Percentiles rank a stretch among this genome's conserved stretches.
These are phyloP conservation scores for Percina caprodes DNA, from an alignment of 2,113 vertebrate genomes.

Conservation along the genomic window DNA sequence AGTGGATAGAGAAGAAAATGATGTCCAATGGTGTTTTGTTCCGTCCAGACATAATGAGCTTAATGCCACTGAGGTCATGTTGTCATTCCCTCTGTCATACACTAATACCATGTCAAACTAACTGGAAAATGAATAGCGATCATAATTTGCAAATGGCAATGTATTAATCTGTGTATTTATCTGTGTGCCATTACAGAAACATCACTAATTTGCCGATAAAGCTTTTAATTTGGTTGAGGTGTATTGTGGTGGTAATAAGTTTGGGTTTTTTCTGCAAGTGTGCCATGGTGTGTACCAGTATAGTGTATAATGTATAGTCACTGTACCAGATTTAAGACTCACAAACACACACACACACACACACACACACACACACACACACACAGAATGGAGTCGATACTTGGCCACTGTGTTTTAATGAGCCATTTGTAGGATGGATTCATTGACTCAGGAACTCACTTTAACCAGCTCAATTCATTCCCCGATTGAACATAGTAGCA, in stretches of 20 bases:
- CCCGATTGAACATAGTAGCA: constrained; percentile 2
- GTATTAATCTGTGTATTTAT: constrained; percentile 30
- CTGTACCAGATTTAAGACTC: neutral
- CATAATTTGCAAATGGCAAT: constrained; percentile 35
- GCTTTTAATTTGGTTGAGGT: neutral
- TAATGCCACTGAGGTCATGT: constrained; percentile 66
- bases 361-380: constrained; percentile 5
- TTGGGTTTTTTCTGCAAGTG: constrained; percentile 4
- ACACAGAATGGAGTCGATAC: constrained; percentile 37
- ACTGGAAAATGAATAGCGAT: constrained; percentile 36
- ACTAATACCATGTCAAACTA: constrained; percentile 49
- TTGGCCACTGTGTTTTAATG: constrained; percentile 63
- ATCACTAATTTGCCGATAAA: constrained; percentile 18
- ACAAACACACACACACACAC: neutral
- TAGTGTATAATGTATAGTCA: constrained; percentile 22
- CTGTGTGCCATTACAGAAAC: constrained; percentile 20
- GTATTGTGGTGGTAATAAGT: neutral
- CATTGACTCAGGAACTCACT: constrained; percentile 56
- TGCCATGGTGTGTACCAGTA: constrained; percentile 4
- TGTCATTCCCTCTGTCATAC: constrained; percentile 38
- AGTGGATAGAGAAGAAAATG: constrained; percentile 40
- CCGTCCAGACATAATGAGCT: constrained; percentile 74
- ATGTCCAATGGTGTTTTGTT: constrained; percentile 35
- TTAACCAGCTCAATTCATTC: neutral
- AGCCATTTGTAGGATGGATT: constrained; percentile 45